Percentiles rank a stretch among this genome's conserved stretches.
Evolutionary conservation across 1,140 invertebrate genomes (phyloP).

Genomic region (Caerostris darwini): DNA sequence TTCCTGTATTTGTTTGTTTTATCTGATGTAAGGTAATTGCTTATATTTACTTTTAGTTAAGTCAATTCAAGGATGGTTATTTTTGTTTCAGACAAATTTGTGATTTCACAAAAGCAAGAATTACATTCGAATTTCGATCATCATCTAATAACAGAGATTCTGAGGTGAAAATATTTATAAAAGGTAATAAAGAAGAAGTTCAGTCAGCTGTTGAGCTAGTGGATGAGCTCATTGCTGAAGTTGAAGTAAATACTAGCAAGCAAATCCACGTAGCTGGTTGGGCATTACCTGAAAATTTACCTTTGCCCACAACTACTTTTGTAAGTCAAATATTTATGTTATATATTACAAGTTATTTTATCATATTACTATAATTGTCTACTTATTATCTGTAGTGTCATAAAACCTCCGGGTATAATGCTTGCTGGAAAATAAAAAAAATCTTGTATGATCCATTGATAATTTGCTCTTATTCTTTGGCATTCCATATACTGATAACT

Average conservation of each 20-base stretch:
- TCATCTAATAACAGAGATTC: constrained; percentile 78
- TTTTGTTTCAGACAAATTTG: constrained; percentile 84
- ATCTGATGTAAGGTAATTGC: no score
- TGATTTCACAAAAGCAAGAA: constrained; percentile 85
- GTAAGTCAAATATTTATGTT: constrained; percentile 35
- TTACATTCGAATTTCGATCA: constrained; percentile 83
- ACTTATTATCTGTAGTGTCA: neutral
- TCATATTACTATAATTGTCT: neutral
- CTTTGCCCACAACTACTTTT: constrained; percentile 11
- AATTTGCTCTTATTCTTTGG: no score
- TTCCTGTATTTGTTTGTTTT: no score
- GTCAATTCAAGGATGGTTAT: neutral
- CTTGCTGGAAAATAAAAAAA: neutral
- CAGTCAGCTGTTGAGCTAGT: constrained; percentile 84
- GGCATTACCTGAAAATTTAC: constrained; percentile 53
- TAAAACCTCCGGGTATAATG: neutral
- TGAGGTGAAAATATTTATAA: constrained; percentile 83
- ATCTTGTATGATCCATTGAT: neutral
- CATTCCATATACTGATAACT: no score
- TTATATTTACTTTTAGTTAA: no score
- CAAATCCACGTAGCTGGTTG: constrained; percentile 53
- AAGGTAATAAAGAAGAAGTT: constrained; percentile 85
- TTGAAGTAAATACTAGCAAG: constrained; percentile 75
- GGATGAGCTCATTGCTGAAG: constrained; percentile 85
- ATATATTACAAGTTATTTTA: neutral